Conservation (phyloP, 2,113 vertebrate genomes). For the Sardina pilchardus region DNA sequence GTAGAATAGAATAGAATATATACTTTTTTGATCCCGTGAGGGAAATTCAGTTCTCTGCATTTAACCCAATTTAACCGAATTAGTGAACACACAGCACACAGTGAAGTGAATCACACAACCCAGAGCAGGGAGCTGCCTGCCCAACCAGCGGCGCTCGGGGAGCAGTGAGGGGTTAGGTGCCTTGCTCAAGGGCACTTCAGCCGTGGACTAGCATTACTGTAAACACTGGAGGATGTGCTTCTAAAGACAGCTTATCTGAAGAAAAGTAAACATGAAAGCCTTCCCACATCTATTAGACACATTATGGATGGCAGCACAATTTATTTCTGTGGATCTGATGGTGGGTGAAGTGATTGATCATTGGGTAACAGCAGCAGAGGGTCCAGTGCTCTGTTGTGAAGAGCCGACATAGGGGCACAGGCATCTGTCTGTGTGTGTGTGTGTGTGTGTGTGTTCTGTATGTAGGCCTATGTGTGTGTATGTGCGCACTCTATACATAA, state of each 20-base stretch:
- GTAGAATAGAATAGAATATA: too few species aligned
- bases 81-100: too few species aligned
- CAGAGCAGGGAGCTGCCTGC: too few species aligned
- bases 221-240: too few species aligned
- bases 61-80: too few species aligned
- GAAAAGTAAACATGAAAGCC: not conserved
- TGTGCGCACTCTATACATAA: not conserved
- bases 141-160: too few species aligned
- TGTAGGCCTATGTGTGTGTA: conserved; percentile 48
- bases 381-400: not conserved
- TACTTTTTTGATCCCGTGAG: too few species aligned
- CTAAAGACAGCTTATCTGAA: not conserved
- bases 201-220: too few species aligned
- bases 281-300: not conserved
- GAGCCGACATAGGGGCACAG: not conserved
- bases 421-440: not conserved
- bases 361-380: not conserved
- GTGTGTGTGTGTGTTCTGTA: conserved; percentile 37
- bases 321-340: not conserved
- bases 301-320: not conserved
- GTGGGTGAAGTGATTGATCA: not conserved
- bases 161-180: too few species aligned
- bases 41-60: too few species aligned
- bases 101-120: too few species aligned
- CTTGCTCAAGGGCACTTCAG: too few species aligned